Conservation (phyloP, 2,888 invertebrate species). For the Drosophila picticornis region DNA sequence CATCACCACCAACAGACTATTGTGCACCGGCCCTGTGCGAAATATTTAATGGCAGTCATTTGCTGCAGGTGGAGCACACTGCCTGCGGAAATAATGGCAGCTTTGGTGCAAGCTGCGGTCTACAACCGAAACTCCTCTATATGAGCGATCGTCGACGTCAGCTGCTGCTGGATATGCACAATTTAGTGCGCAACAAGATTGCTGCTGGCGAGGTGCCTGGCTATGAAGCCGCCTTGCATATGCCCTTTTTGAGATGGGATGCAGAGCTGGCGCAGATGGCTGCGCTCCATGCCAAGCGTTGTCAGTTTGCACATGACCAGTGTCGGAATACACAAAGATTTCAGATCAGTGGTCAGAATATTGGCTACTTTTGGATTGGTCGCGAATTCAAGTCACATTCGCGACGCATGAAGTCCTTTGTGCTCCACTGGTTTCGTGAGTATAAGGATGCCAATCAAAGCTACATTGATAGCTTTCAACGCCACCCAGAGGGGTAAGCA, state of each 20-base stretch:
- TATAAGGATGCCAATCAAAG: constrained; percentile 82
- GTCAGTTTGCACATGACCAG: constrained; percentile 81
- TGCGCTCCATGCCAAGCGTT: constrained; percentile 80
- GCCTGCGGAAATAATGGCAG: constrained; percentile 80
- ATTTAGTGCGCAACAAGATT: constrained; percentile 80
- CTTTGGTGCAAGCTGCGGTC: constrained; percentile 69
- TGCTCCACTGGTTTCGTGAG: constrained; percentile 83
- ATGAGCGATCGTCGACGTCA: constrained; percentile 82
- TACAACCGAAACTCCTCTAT: constrained; percentile 68
- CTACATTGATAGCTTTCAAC: constrained; percentile 75
- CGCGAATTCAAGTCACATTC: constrained; percentile 83
- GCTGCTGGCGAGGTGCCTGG: constrained; percentile 79
- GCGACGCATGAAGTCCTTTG: constrained; percentile 81
- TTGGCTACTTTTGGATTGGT: constrained; percentile 82
- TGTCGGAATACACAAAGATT: constrained; percentile 82
- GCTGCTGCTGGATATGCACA: constrained; percentile 83
- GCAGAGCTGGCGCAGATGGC: constrained; percentile 82
- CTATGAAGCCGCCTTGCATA: constrained; percentile 77
- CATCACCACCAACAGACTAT: constrained; percentile 49
- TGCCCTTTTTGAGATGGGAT: constrained; percentile 83
- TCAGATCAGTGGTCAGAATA: constrained; percentile 82
- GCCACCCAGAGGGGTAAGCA: constrained; percentile 74
- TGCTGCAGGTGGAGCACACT: constrained; percentile 71
- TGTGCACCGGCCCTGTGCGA: constrained; percentile 77
- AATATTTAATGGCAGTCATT: constrained; percentile 81